phyloP scores from a whole-genome alignment of 2,113 vertebrate species.

The Danio rerio region DNA sequence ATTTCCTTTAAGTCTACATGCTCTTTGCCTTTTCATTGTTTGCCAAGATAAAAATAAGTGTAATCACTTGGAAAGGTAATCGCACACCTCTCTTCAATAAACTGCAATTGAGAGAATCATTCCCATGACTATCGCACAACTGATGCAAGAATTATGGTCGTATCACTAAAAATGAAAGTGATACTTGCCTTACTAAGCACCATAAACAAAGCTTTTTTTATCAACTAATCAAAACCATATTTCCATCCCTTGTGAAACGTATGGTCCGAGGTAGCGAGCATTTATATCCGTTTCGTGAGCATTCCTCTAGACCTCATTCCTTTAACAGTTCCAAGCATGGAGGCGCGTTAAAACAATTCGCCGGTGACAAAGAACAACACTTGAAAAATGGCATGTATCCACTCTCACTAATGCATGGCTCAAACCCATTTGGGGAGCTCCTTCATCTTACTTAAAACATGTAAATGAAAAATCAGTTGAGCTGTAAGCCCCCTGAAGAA shows the following conservation, averaged over 20 bases:
- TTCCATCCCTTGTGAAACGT: neutral
- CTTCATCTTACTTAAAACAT: constrained; percentile 72
- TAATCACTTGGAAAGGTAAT: neutral
- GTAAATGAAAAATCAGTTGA: constrained; percentile 71
- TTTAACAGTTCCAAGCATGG: constrained; percentile 46
- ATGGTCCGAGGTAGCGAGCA: constrained; percentile 28
- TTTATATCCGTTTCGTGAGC: constrained; percentile 43
- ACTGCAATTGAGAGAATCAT: neutral
- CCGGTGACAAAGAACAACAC: constrained; percentile 53
- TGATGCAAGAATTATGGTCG: neutral
- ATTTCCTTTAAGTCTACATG: neutral
- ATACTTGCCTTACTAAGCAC: neutral
- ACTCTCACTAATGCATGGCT: constrained; percentile 54
- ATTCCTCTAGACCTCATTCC: constrained; percentile 48
- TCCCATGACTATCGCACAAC: neutral
- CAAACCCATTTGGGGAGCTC: constrained; percentile 62
- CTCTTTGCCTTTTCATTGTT: neutral
- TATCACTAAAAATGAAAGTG: neutral
- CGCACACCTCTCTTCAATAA: neutral
- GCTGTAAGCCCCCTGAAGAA: constrained; percentile 70
- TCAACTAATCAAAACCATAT: constrained; percentile 3
- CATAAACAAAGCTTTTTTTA: constrained; percentile 6
- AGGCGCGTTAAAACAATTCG: constrained; percentile 47
- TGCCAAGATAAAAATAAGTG: neutral
- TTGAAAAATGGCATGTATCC: constrained; percentile 54